phyloP scores from a whole-genome alignment of 2,113 vertebrate species.

The Psilopsiagon aurifrons region DNA sequence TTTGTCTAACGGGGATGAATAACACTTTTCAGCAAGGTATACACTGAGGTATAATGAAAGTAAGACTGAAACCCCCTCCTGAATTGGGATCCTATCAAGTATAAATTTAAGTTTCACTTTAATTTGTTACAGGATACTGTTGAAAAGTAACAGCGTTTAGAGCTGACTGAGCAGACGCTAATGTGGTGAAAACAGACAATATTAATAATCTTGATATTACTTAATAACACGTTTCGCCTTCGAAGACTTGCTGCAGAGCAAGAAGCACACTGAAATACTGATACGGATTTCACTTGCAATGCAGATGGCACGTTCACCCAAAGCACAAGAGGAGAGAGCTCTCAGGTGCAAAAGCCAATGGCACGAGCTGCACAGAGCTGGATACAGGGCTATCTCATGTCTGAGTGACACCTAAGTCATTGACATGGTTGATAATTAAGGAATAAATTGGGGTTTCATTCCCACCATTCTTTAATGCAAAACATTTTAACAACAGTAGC shows the following conservation, averaged over 20 bases:
- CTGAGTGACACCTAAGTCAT: not conserved
- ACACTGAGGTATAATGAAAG: slow-evolving; percentile 44
- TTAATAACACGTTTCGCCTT: slow-evolving; percentile 63
- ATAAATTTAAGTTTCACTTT: slow-evolving; percentile 41
- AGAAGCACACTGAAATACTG: not conserved
- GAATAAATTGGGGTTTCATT: not conserved
- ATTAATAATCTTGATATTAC: slow-evolving; percentile 66
- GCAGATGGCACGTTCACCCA: not conserved
- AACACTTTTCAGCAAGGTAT: slow-evolving; percentile 57
- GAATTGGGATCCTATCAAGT: slow-evolving; percentile 27
- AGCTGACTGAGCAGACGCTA: slow-evolving; percentile 46
- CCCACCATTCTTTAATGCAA: not conserved
- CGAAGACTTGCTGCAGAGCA: not conserved
- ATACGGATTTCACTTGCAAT: not conserved
- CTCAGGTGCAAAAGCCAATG: not conserved
- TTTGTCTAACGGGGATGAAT: slow-evolving; percentile 70
- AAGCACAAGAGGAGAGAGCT: not conserved
- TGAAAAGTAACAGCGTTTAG: slow-evolving; percentile 56
- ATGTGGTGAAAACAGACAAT: slow-evolving; percentile 53
- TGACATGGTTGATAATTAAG: not conserved
- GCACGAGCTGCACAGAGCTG: not conserved
- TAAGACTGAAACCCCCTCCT: slow-evolving; percentile 10
- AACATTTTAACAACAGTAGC: not conserved
- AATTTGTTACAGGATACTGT: slow-evolving; percentile 33
- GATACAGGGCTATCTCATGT: not conserved